These are phyloP conservation scores for Riptortus pedestris DNA, from an alignment of 1,140 invertebrate genomes.

Conservation along the genomic window DNA sequence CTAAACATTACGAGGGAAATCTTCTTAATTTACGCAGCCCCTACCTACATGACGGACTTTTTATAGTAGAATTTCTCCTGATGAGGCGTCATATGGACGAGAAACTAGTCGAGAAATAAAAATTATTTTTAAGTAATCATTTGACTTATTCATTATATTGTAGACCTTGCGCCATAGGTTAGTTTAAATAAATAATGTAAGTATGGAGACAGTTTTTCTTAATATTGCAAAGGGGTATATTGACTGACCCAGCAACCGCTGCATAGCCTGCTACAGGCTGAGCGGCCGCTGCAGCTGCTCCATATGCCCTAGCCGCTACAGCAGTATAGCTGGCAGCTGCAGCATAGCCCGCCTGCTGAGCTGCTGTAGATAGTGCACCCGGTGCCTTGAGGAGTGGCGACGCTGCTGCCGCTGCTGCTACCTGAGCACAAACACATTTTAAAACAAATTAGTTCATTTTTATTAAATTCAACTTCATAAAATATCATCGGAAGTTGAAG, in stretches of 20 bases:
- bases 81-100: too few species aligned
- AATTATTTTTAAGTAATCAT: too few species aligned
- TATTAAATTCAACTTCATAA: not conserved
- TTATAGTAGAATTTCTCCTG: too few species aligned
- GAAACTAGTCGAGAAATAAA: too few species aligned
- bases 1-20: too few species aligned
- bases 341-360: slow-evolving; percentile 63
- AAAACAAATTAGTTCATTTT: not conserved
- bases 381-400: slow-evolving; percentile 57
- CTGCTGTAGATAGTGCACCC: slow-evolving; percentile 47
- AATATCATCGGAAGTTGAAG: not conserved
- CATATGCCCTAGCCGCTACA: slow-evolving; percentile 63
- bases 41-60: too few species aligned
- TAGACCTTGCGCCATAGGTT: too few species aligned
- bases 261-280: slow-evolving; percentile 49
- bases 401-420: slow-evolving; percentile 55
- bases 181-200: too few species aligned
- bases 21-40: too few species aligned
- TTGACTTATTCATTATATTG: too few species aligned
- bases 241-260: slow-evolving; percentile 40
- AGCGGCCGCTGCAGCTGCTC: slow-evolving; percentile 54
- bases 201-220: too few species aligned
- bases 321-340: slow-evolving; percentile 72
- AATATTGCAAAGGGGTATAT: too few species aligned
- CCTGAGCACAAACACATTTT: slow-evolving; percentile 23